A percentile compares a stretch with the other conserved stretches of the same genome.
Evolutionary conservation across 2,797 vertebrate genomes (phyloP).

Genomic region (Cuculus canorus): DNA sequence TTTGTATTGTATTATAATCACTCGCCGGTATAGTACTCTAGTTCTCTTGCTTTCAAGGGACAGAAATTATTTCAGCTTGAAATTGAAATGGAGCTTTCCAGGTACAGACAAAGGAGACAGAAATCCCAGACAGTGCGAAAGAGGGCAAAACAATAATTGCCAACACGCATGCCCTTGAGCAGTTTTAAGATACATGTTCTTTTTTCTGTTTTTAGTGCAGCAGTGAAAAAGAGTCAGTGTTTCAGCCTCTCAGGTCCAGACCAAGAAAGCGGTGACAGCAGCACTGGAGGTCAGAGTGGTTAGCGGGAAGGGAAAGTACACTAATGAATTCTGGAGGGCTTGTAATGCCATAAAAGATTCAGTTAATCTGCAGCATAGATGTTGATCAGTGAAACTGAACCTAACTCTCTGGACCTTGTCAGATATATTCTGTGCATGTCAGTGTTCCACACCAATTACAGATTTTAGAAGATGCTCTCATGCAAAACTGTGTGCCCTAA

Average conservation of each 20-base stretch:
- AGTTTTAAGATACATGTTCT: background rate
- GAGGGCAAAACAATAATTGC: background rate
- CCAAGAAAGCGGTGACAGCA: background rate
- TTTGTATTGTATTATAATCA: background rate
- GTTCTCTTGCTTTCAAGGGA: background rate
- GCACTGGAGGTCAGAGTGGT: slow-evolving; percentile 43
- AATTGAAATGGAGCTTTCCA: background rate
- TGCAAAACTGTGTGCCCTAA: slow-evolving; percentile 80
- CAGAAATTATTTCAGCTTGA: background rate
- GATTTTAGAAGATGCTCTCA: slow-evolving; percentile 81
- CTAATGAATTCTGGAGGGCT: slow-evolving; percentile 76
- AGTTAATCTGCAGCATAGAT: slow-evolving; percentile 81
- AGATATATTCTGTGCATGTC: slow-evolving; percentile 79
- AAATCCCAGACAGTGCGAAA: background rate
- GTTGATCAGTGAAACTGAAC: slow-evolving; percentile 77
- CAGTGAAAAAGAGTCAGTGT: background rate
- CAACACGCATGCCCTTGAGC: background rate
- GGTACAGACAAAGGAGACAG: background rate
- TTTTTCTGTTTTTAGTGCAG: background rate
- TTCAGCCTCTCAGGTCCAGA: background rate
- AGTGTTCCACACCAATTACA: slow-evolving; percentile 84
- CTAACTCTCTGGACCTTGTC: slow-evolving; percentile 77
- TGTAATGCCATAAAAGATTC: slow-evolving; percentile 77
- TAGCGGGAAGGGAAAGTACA: slow-evolving; percentile 46
- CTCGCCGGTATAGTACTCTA: background rate